A percentile compares a stretch with the other conserved stretches of the same genome.
phyloP scores from a whole-genome alignment of 2,113 vertebrate species.

The Tachuris rubrigastra region DNA sequence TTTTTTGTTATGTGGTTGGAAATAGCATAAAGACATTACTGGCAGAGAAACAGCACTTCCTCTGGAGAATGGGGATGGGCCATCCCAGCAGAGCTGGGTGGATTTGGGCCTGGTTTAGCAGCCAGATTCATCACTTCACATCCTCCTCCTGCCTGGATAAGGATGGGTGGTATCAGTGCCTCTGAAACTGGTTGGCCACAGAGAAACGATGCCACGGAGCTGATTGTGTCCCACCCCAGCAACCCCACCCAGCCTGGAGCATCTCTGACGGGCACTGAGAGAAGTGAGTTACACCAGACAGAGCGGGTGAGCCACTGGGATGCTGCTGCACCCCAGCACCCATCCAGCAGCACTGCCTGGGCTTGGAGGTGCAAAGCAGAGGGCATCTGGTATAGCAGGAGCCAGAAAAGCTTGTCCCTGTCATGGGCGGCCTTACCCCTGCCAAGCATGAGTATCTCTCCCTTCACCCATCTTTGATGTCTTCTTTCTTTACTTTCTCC shows the following conservation, averaged over 20 bases:
- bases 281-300: not conserved
- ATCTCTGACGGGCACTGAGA: fast-evolving
- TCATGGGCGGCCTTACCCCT: not conserved
- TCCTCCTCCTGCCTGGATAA: not conserved
- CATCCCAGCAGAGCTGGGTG: not conserved
- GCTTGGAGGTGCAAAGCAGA: not conserved
- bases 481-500: not conserved
- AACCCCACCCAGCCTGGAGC: not conserved
- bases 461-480: not conserved
- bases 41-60: not conserved
- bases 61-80: not conserved
- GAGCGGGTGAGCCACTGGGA: fast-evolving
- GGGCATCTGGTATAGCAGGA: not conserved
- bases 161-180: not conserved
- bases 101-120: not conserved
- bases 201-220: not conserved
- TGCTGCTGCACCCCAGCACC: not conserved
- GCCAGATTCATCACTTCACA: not conserved
- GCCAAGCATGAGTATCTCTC: not conserved
- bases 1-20: not conserved
- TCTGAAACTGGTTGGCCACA: not conserved
- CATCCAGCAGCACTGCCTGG: not conserved
- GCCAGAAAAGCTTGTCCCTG: not conserved
- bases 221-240: fast-evolving
- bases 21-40: not conserved